Percentiles rank a stretch among this genome's conserved stretches.
Evolutionary conservation across 2,113 vertebrate genomes (phyloP).

Genomic region (Harpagus bidentatus): DNA sequence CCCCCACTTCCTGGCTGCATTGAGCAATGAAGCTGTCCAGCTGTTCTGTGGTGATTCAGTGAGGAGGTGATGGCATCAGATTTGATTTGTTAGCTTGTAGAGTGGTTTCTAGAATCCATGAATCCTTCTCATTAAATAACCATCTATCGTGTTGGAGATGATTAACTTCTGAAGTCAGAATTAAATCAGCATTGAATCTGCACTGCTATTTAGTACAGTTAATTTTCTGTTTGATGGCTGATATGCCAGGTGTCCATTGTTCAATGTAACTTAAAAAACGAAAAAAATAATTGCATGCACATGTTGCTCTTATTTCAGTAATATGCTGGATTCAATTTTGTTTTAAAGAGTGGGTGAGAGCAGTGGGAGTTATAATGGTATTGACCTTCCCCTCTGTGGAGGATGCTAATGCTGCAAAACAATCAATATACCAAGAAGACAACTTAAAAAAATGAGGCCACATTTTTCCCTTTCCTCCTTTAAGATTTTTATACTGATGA

Average conservation of each 20-base stretch:
- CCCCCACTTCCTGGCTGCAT: neutral
- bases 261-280: slow-evolving; percentile 26
- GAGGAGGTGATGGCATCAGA: slow-evolving; percentile 6
- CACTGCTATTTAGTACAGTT: neutral
- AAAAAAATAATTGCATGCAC: neutral
- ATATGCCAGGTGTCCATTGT: slow-evolving; percentile 32
- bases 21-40: neutral
- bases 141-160: slow-evolving; percentile 32
- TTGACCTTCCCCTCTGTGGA: slow-evolving; percentile 51
- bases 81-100: slow-evolving; percentile 46
- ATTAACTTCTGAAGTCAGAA: slow-evolving; percentile 56
- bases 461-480: slow-evolving; percentile 28
- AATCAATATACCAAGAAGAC: slow-evolving; percentile 37
- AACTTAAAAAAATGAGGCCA: slow-evolving; percentile 46
- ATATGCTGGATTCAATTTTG: slow-evolving; percentile 6
- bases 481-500: slow-evolving; percentile 26
- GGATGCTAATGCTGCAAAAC: slow-evolving; percentile 49
- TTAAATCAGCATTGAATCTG: slow-evolving; percentile 52
- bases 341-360: slow-evolving; percentile 27
- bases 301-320: slow-evolving; percentile 35
- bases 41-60: neutral
- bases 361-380: slow-evolving; percentile 32
- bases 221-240: slow-evolving; percentile 29
- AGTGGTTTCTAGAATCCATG: slow-evolving; percentile 46
- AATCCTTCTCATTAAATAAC: slow-evolving; percentile 61